Percentiles rank a stretch among this genome's conserved stretches.
Conservation (phyloP, 2,113 vertebrate genomes). For the Syrrhaptes paradoxus region DNA sequence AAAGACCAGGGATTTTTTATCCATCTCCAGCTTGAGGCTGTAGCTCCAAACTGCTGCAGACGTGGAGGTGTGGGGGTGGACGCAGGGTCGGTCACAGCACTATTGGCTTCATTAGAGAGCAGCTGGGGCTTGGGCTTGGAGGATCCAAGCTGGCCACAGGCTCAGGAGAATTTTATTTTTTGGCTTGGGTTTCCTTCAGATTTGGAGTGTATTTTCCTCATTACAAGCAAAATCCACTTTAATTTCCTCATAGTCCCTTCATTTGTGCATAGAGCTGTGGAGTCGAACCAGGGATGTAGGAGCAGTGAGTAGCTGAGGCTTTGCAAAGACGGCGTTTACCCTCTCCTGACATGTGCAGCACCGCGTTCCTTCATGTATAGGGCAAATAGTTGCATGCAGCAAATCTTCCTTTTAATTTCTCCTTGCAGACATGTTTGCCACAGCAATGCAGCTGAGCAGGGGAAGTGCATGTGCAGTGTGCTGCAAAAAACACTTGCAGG, state of each 20-base stretch:
- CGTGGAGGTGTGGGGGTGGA: neutral
- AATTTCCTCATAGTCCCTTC: neutral
- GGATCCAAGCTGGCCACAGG: neutral
- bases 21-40: neutral
- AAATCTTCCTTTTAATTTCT: neutral
- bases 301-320: neutral
- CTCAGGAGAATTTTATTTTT: neutral
- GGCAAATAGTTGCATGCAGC: neutral
- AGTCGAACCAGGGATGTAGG: rapidly evolving
- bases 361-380: rapidly evolving
- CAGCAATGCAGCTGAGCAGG: neutral
- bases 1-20: neutral
- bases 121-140: neutral
- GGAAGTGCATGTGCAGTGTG: rapidly evolving
- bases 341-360: neutral
- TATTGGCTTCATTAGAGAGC: neutral
- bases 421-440: neutral
- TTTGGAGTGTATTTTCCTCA: neutral
- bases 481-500: rapidly evolving
- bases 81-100: neutral
- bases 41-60: neutral
- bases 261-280: neutral
- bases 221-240: neutral
- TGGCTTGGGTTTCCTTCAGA: neutral
- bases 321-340: neutral